Percentiles rank a stretch among this genome's conserved stretches.
Conservation (phyloP, 2,888 invertebrate genomes). For the Drosophila rellima region DNA sequence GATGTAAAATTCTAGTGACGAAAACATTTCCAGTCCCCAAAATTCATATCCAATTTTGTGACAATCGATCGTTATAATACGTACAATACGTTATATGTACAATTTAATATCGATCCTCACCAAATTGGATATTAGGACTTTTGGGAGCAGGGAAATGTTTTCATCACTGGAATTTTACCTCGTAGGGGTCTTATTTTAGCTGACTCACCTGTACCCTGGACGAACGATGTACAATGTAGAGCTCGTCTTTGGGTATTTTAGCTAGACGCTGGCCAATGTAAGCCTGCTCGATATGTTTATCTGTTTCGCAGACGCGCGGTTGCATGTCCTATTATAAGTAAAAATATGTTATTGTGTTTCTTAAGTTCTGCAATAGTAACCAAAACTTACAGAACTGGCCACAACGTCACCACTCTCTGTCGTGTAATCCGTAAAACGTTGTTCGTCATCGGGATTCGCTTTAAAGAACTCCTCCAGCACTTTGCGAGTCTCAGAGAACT, state of each 20-base stretch:
- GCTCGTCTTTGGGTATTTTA: conserved; percentile 85
- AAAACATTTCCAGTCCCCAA: no score
- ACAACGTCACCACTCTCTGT: conserved; percentile 84
- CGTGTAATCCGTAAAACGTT: conserved; percentile 85
- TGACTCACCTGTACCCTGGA: conserved; percentile 81
- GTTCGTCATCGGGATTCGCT: conserved; percentile 88
- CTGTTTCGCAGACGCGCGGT: conserved; percentile 67
- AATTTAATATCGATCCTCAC: no score
- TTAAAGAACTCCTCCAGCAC: conserved; percentile 97
- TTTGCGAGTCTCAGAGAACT: conserved; percentile 96
- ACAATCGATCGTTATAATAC: no score
- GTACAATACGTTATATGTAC: no score
- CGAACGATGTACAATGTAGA: conserved; percentile 84
- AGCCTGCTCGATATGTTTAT: conserved; percentile 83
- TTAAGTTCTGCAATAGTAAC: neutral
- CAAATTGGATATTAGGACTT: no score
- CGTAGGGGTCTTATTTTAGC: no score
- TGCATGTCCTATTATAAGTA: conserved; percentile 71
- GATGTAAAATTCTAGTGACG: no score
- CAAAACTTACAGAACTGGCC: conserved; percentile 81
- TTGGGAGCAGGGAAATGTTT: no score
- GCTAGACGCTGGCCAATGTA: conserved; percentile 86
- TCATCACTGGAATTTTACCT: no score
- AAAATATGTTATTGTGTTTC: neutral
- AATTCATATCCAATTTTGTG: no score